Percentiles rank a stretch among this genome's conserved stretches.
phyloP scores from a whole-genome alignment of 2,113 vertebrate species.

The Aptenodytes patagonicus region DNA sequence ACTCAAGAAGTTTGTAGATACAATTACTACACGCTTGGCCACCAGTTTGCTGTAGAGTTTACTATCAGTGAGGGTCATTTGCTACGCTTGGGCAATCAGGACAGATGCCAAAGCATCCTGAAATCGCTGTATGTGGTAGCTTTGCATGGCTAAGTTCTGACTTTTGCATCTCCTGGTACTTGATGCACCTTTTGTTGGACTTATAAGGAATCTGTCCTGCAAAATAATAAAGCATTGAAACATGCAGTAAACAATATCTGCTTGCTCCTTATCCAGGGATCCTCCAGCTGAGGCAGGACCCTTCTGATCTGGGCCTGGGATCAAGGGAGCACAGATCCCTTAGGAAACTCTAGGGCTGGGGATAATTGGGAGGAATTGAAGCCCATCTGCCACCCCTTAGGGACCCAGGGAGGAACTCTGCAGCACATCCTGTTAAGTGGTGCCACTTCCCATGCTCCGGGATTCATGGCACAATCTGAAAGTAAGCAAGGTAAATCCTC shows the following conservation, averaged over 20 bases:
- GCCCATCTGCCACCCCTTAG: neutral
- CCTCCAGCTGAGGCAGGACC: neutral
- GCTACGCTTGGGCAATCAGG: neutral
- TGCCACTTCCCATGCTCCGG: neutral
- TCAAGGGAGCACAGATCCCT: neutral
- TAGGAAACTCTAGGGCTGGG: neutral
- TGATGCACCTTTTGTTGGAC: neutral
- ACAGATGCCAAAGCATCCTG: neutral
- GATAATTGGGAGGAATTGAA: neutral
- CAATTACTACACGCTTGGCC: neutral
- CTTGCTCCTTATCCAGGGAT: neutral
- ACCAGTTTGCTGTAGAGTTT: neutral
- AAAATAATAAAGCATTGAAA: neutral
- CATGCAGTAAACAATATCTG: neutral
- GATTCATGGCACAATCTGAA: neutral
- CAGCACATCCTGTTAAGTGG: rapidly evolving
- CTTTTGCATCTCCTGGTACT: neutral
- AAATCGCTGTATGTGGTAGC: neutral
- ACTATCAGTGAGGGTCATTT: neutral
- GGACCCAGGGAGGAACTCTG: neutral
- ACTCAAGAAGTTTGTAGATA: neutral
- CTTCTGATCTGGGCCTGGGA: neutral
- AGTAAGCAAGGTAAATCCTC: neutral
- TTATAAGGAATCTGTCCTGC: neutral
- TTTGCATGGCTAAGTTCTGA: neutral